Evolutionary conservation across 1,140 invertebrate genomes (phyloP).

Genomic region (Megalopta genalis): DNA sequence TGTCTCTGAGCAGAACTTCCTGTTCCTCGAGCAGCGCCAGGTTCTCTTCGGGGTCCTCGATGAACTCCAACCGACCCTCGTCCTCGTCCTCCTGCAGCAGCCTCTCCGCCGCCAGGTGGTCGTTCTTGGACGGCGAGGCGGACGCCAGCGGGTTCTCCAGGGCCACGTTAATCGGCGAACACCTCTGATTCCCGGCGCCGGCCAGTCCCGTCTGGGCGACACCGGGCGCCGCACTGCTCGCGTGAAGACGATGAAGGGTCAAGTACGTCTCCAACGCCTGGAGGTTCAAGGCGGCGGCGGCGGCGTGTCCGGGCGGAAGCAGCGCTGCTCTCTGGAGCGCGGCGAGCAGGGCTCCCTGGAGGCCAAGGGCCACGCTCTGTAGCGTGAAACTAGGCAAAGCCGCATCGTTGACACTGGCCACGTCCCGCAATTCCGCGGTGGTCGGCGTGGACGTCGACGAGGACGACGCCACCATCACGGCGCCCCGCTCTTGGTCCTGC

Average conservation of each 20-base stretch:
- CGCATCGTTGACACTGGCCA: slow-evolving; percentile 40
- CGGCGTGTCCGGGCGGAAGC: slow-evolving; percentile 87
- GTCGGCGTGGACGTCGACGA: slow-evolving; percentile 40
- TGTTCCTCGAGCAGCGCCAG: slow-evolving; percentile 76
- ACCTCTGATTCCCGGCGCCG: slow-evolving; percentile 27
- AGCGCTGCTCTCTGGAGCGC: slow-evolving; percentile 88
- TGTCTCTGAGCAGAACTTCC: slow-evolving; percentile 67
- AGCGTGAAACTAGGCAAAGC: slow-evolving; percentile 73
- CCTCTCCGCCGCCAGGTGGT: slow-evolving; percentile 42
- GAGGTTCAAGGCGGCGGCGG: slow-evolving; percentile 88
- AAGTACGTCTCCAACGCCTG: slow-evolving; percentile 91
- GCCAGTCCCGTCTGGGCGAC: slow-evolving; percentile 57
- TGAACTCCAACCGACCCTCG: slow-evolving; percentile 67
- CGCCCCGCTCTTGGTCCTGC: slow-evolving; percentile 54
- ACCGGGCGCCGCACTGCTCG: slow-evolving; percentile 76
- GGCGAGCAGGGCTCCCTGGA: slow-evolving; percentile 88
- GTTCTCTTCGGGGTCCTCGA: slow-evolving; percentile 81
- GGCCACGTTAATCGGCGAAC: slow-evolving; percentile 19
- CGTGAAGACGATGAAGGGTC: slow-evolving; percentile 86
- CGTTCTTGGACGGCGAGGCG: slow-evolving; percentile 23
- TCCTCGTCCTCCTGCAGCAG: slow-evolving; percentile 69
- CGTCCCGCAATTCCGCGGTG: slow-evolving; percentile 27
- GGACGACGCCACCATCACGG: slow-evolving; percentile 57
- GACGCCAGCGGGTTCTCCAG: slow-evolving; percentile 7
- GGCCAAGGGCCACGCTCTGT: slow-evolving; percentile 83